Base-by-base conservation (phyloP, 1,140 invertebrate species). In the Danaus plexippus region DNA sequence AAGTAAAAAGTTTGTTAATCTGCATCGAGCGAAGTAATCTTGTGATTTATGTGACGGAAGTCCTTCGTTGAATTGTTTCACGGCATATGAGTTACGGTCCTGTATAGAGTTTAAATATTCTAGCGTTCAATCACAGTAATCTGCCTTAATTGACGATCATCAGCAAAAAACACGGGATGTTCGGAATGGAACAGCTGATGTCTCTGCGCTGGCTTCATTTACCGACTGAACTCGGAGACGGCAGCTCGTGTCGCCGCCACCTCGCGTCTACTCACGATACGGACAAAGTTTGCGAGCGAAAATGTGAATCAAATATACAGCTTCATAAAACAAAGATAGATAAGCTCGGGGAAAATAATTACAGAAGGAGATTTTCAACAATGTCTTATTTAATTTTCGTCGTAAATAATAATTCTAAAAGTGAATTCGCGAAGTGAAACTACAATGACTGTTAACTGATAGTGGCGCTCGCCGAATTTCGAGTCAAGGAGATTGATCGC, bases 181-280 rank as follows among this genome's bases (percentile, higher is more conserved):
- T 64, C 52, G 52, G 46, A 40, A 42, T 57, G 47, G 49, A 49
- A 9, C 40, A 63, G 46, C 61, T 64, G 54, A 50, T 58, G 43
- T 67, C 63, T 43, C 61, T 62, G 58, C 47, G 54, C 63, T 62
- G 22, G 22, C 65, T 71, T 71, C 71, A 74, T 64, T 74, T 69
- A 67, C 63, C 64, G 67, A 64, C 60, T 59, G 60, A 61, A 57
- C 59, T 65, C 57, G 50, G 63, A 43, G 52, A 58, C 54, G 71
- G 57, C 51, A 66, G 66, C 64, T 56, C 71, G 71, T 54, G 59
- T 63, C 47, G 45, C 22, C 9, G 45, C 52, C 12, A 43, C 15
- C 11, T 41, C 57, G 55, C 64, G 66, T 59, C 47, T 58, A 60
- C 52, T 59, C 50, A 43, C 9, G 43, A 43, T 60, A 54, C 9